Evolutionary conservation across 2,797 vertebrate genomes (phyloP), one percentile per base, ranked within the genome.

Genomic region (Onychomys torridus): DNA sequence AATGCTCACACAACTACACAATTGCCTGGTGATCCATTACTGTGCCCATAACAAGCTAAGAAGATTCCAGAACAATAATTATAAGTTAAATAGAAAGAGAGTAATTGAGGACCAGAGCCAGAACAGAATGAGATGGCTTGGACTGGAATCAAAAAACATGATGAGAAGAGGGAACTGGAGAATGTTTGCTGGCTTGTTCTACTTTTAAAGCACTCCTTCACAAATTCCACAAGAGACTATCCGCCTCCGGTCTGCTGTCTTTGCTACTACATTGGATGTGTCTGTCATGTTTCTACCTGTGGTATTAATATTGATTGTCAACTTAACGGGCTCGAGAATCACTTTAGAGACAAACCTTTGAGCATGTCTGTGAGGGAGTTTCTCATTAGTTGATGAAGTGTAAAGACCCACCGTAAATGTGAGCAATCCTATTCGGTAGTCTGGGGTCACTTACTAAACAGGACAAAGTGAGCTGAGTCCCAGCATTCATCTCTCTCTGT

Each of bases 61-160:
- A 78, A 93, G 57, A 67, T 52, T 79, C n/a, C 52, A 89, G 57
- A 91, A 84, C 7, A 90, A 78, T 59, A 83, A 86, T 73, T 87
- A 71, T 11, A 90, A 81, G 76, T 84, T 93, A 89, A 75, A 67
- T 3, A 91, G 57, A 84, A 91, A 93, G 49, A 91, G 34, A 78
- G 55, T 94, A 27, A 92, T 82, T 89, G 49, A 25, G 75, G 52
- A 63, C 69, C 2, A 37, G 29, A 96, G 55, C 27, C 57, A 79
- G 88, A 61, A 43, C 11, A 6, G 29, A 93, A 93, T 67, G 59
- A 76, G 49, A 79, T 67, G 61, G 32, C 43, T n/a, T 95, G 69
- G 12, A 79, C 23, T 12, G 7, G 43, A 77, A 93, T 65, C 27
- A 90, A 81, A 87, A 49, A 43, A 7, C 34, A 79, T 71, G 46